Evolutionary conservation across 2,113 vertebrate species (phyloP), one percentile per base, ranked within the genome.

Genomic region (Paralichthys olivaceus): DNA sequence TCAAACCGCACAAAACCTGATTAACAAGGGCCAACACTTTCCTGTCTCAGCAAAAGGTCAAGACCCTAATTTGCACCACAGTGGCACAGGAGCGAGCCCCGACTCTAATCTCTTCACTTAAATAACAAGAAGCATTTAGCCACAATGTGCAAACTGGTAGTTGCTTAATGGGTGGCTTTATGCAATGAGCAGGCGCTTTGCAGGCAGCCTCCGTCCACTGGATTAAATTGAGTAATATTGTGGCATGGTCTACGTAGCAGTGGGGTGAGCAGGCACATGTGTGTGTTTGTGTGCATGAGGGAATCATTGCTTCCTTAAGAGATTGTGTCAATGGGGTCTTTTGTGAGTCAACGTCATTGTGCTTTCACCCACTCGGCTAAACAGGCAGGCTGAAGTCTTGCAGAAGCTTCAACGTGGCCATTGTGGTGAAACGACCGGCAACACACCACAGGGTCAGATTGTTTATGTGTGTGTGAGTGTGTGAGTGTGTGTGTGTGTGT

Each of bases 141-240:
- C 0, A 9, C 32, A 80, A 56, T 22, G 72, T 53, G 61, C 17
- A 51, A 23, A 25, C 22, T 59, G 22, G 25, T 14, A 20, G 49
- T 64, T 69, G 59, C 70, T 85, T 66, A 89, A 84, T 64, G 12
- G 26, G 14, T 20, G 8, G 22, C 58, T 84, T 90, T 81, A 76
- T 73, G 34, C 45, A 81, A 74, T 22, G 47, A 60, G 40, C 14
- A 56, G 66, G 40, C 17, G 20, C 9, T 87, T 59, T 83, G 70
- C 66, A 85, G 71, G 67, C 63, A 69, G 75, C 72, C 45, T 76
- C 67, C 58, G 28, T 70, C 80, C 55, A 51, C 60, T 67, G 84
- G 89, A 89, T 88, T 90, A 90, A 43, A 84, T 78, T 82, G 78
- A 84, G 76, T 77, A 90, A 88, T 72, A 77, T 78, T 60, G 63